These are phyloP conservation scores for Athrips mouffetella DNA, from an alignment of 2,888 invertebrate genomes.

Conservation along the genomic window DNA sequence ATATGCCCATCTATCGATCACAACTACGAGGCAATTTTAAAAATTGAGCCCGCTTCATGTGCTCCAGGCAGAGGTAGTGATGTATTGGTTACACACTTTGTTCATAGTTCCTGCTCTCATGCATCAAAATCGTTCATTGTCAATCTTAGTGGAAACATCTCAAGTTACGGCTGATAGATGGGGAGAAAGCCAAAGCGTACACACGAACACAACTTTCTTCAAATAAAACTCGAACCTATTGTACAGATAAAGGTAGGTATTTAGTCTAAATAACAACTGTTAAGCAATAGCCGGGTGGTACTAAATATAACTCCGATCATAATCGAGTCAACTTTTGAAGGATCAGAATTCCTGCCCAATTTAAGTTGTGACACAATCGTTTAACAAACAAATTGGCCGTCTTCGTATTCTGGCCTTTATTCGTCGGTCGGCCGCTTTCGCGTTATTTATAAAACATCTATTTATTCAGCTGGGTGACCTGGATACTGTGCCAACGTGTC, in stretches of 20 bases:
- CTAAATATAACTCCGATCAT: constrained; percentile 8
- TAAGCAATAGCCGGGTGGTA: constrained; percentile 6
- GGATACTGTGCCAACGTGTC: constrained; percentile 60
- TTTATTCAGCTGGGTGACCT: constrained; percentile 74
- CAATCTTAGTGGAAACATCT: constrained; percentile 34
- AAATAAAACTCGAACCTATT: not conserved
- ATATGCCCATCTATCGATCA: constrained; percentile 70
- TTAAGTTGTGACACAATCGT: constrained; percentile 21
- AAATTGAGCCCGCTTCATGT: constrained; percentile 41
- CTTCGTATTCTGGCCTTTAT: constrained; percentile 32
- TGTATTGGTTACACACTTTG: constrained; percentile 37
- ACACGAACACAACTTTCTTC: not conserved
- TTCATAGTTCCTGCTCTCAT: constrained; percentile 31
- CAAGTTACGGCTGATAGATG: constrained; percentile 26
- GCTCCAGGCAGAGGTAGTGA: constrained; percentile 32
- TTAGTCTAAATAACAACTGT: not conserved
- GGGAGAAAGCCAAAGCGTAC: constrained; percentile 9
- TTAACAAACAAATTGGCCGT: constrained; percentile 51
- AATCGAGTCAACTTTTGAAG: constrained; percentile 11
- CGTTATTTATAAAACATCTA: constrained; percentile 71
- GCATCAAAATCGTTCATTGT: constrained; percentile 48
- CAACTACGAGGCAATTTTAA: constrained; percentile 38
- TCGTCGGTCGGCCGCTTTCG: constrained; percentile 39
- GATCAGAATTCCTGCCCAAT: constrained; percentile 16
- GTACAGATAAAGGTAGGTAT: not conserved